Percentiles rank a stretch among this genome's conserved stretches.
Evolutionary conservation across 2,888 invertebrate genomes (phyloP).

Genomic region (Synergus gifuensis): DNA sequence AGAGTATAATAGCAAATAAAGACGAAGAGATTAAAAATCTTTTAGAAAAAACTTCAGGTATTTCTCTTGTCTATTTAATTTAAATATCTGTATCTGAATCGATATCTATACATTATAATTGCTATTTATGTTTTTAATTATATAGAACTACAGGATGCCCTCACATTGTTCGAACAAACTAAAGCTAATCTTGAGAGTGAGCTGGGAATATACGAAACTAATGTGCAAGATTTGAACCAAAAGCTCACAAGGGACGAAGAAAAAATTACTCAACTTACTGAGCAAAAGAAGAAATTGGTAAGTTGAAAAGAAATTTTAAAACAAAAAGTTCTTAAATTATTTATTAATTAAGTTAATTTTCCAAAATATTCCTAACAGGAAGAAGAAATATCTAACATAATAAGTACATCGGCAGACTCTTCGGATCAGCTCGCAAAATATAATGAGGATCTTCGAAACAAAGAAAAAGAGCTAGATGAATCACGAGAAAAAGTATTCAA

Average conservation of each 20-base stretch:
- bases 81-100: neutral
- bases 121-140: neutral
- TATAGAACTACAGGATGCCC: conserved; percentile 69
- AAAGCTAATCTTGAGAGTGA: conserved; percentile 71
- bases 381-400: conserved; percentile 81
- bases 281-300: conserved; percentile 81
- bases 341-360: too few relatives aligned
- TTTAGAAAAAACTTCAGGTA: conserved; percentile 69
- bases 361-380: conserved; percentile 70
- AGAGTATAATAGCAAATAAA: conserved; percentile 66
- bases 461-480: conserved; percentile 73
- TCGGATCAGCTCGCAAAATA: conserved; percentile 76
- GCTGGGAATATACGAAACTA: conserved; percentile 65
- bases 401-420: conserved; percentile 82
- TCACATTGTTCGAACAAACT: conserved; percentile 69
- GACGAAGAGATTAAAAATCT: conserved; percentile 71
- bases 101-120: too few relatives aligned
- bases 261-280: conserved; percentile 80
- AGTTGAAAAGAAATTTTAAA: neutral
- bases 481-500: conserved; percentile 63
- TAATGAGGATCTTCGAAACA: conserved; percentile 71
- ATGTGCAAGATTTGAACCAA: conserved; percentile 79
- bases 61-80: neutral
- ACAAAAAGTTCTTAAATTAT: neutral
- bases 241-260: conserved; percentile 80